phyloP scores from a whole-genome alignment of 2,888 invertebrate species.

The Polydrusus cervinus region DNA sequence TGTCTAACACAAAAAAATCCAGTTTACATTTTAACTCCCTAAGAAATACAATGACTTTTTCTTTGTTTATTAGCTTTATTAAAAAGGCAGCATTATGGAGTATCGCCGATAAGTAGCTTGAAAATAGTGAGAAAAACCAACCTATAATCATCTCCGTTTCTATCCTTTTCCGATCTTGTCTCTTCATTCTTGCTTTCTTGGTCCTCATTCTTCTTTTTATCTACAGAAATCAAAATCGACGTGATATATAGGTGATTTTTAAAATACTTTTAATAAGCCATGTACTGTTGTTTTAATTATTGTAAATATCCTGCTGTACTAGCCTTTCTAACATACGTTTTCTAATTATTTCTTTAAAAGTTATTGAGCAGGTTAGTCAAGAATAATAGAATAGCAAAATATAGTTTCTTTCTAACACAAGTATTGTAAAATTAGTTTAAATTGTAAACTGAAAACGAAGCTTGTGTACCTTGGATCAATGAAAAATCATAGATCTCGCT shows the following conservation, averaged over 20 bases:
- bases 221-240: conserved; percentile 65
- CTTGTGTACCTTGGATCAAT: neutral
- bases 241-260: conserved; percentile 59
- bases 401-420: neutral
- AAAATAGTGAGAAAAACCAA: conserved; percentile 58
- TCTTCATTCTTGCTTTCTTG: conserved; percentile 40
- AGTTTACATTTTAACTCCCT: conserved; percentile 44
- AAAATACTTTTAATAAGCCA: conserved; percentile 40
- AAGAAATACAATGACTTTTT: conserved; percentile 31
- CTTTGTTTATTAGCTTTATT: neutral
- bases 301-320: neutral
- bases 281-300: conserved; percentile 30
- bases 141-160: conserved; percentile 55
- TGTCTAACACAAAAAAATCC: conserved; percentile 5
- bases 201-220: conserved; percentile 58
- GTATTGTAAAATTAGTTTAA: no score
- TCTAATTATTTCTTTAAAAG: no score
- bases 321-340: neutral
- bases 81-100: conserved; percentile 47
- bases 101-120: conserved; percentile 20
- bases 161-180: conserved; percentile 45
- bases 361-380: neutral
- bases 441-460: no score
- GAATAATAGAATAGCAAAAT: neutral
- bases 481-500: neutral